Evolutionary conservation across 2,888 invertebrate species (phyloP).

Genomic region (Herminia tarsipennalis): DNA sequence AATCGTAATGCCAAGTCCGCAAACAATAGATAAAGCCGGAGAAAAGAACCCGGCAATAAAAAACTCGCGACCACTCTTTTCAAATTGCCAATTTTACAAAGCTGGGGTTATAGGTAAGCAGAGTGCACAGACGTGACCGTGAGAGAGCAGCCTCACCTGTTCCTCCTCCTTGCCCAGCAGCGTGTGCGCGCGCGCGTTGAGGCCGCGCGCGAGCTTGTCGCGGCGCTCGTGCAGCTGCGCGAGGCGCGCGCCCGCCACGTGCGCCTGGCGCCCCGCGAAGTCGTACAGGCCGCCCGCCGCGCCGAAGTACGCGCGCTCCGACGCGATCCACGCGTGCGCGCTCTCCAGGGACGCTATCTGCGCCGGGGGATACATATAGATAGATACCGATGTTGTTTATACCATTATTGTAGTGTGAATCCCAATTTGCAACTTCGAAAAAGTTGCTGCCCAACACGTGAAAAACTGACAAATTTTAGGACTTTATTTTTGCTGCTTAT

Average conservation of each 20-base stretch:
- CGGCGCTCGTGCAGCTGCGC: slow-evolving; percentile 85
- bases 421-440: no score
- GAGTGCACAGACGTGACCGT: neutral
- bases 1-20: no score
- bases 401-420: no score
- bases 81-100: no score
- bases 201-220: slow-evolving; percentile 87
- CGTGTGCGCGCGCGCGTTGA: slow-evolving; percentile 92
- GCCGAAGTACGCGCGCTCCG: slow-evolving; percentile 92
- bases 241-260: slow-evolving; percentile 80
- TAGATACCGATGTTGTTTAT: no score
- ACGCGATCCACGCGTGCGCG: slow-evolving; percentile 91
- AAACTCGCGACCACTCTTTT: no score
- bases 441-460: no score
- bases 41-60: no score
- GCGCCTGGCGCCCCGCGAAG: slow-evolving; percentile 86
- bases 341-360: slow-evolving; percentile 70
- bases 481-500: no score
- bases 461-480: no score
- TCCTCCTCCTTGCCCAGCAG: slow-evolving; percentile 93
- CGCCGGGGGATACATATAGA: neutral
- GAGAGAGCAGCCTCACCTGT: slow-evolving; percentile 72
- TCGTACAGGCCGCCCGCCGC: slow-evolving; percentile 89
- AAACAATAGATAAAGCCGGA: no score
- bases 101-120: no score